A percentile compares a stretch with the other conserved stretches of the same genome.
Evolutionary conservation across 2,797 vertebrate species (phyloP).

Genomic region (Novumbra hubbsi): DNA sequence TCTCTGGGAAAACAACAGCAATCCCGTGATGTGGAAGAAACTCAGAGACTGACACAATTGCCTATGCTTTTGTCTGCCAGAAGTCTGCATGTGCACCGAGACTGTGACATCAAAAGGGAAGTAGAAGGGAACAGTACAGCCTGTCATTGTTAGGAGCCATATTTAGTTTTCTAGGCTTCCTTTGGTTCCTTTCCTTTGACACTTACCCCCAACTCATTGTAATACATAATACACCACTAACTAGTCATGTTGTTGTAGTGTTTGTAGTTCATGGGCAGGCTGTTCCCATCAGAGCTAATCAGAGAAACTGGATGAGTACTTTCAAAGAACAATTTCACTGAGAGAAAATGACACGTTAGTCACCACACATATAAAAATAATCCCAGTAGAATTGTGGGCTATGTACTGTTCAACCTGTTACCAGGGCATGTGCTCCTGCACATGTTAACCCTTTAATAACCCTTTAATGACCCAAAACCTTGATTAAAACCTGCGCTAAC

Average conservation of each 20-base stretch:
- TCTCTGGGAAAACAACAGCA: not conserved
- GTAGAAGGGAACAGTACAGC: not conserved
- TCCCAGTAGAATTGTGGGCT: no score
- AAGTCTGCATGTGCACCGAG: not conserved
- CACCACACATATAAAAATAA: not conserved
- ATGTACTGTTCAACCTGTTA: no score
- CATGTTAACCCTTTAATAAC: no score
- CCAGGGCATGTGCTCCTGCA: no score
- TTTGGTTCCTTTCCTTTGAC: no score
- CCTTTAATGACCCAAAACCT: no score
- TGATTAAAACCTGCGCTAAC: no score
- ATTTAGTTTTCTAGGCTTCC: not conserved
- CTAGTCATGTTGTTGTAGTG: not conserved
- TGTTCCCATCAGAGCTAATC: not conserved
- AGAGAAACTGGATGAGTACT: not conserved
- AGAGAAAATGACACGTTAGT: no score
- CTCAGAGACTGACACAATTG: slow-evolving; percentile 4
- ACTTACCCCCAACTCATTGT: not conserved
- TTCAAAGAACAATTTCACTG: not conserved
- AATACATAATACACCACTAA: not conserved
- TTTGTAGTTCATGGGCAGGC: slow-evolving; percentile 1
- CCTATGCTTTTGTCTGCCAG: slow-evolving; percentile 1
- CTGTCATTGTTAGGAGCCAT: slow-evolving; percentile 3
- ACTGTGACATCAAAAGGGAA: not conserved
- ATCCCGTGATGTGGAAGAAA: not conserved